A percentile compares a stretch with the other conserved stretches of the same genome.
phyloP scores from a whole-genome alignment of 2,888 invertebrate genomes.

The Alloplasta piceator region DNA sequence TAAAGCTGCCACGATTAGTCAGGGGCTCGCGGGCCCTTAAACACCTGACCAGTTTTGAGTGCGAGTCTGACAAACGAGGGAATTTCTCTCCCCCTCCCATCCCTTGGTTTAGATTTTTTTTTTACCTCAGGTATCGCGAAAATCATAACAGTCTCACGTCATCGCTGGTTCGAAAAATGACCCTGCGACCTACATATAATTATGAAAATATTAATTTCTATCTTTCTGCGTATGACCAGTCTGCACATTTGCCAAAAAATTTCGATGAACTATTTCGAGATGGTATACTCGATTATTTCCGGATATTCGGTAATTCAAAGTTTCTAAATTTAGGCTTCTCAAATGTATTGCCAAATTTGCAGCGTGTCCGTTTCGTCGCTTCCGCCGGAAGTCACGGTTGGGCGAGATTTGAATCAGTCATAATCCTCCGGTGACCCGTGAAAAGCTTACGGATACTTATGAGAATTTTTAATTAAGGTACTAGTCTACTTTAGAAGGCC shows the following conservation, averaged over 20 bases:
- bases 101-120: constrained; percentile 1
- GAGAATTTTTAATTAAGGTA: too few relatives aligned
- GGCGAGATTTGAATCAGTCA: constrained; percentile 13
- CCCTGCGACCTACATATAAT: constrained; percentile 30
- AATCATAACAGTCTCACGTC: not conserved
- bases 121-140: not conserved
- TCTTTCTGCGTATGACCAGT: not conserved
- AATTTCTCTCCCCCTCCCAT: constrained; percentile 17
- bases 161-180: constrained; percentile 13
- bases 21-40: constrained; percentile 61
- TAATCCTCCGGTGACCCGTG: not conserved
- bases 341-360: constrained; percentile 27
- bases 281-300: constrained; percentile 33
- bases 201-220: constrained; percentile 23
- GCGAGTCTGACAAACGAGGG: constrained; percentile 64
- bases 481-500: too few relatives aligned
- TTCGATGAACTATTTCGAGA: constrained; percentile 5
- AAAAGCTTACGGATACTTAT: too few relatives aligned
- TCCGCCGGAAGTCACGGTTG: constrained; percentile 46
- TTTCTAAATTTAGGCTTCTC: not conserved
- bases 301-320: not conserved
- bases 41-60: constrained; percentile 65
- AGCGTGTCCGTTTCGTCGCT: constrained; percentile 10
- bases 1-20: constrained; percentile 65
- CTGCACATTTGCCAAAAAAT: constrained; percentile 20